A percentile compares a stretch with the other conserved stretches of the same genome.
Conservation (phyloP, 2,797 vertebrate species). For the Lagocephalus sceleratus region DNA sequence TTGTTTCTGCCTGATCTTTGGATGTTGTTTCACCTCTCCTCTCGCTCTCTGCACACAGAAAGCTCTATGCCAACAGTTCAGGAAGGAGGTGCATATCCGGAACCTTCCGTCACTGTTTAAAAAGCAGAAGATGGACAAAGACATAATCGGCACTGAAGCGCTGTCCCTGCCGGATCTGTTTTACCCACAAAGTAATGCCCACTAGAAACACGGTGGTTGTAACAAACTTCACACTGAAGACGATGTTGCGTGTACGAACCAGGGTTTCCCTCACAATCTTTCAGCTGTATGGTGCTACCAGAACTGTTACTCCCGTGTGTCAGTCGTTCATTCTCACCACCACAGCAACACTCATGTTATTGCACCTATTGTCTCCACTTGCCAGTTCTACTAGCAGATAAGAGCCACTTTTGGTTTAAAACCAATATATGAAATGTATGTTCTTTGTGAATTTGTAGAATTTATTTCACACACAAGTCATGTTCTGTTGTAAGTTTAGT, state of each 20-base stretch:
- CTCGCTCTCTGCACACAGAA: constrained; percentile 77
- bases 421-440: no score
- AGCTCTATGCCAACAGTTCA: constrained; percentile 95
- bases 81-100: constrained; percentile 97
- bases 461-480: constrained; percentile 3
- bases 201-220: constrained; percentile 35
- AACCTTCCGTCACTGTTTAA: constrained; percentile 97
- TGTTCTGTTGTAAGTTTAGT: neutral
- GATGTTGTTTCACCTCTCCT: constrained; percentile 38
- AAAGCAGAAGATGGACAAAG: constrained; percentile 84
- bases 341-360: neutral
- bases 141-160: constrained; percentile 62
- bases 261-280: constrained; percentile 8
- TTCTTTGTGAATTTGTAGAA: neutral
- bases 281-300: constrained; percentile 4
- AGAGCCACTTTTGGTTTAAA: neutral
- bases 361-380: neutral
- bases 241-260: constrained; percentile 14
- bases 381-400: constrained; percentile 3
- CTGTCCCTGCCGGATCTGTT: constrained; percentile 62
- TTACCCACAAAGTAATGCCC: constrained; percentile 24
- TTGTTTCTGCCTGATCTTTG: constrained; percentile 1
- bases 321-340: constrained; percentile 18
- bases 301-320: constrained; percentile 31
- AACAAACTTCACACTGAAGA: constrained; percentile 42